Conservation (phyloP, 1,140 invertebrate genomes). For the Rhagoletis pomonella region DNA sequence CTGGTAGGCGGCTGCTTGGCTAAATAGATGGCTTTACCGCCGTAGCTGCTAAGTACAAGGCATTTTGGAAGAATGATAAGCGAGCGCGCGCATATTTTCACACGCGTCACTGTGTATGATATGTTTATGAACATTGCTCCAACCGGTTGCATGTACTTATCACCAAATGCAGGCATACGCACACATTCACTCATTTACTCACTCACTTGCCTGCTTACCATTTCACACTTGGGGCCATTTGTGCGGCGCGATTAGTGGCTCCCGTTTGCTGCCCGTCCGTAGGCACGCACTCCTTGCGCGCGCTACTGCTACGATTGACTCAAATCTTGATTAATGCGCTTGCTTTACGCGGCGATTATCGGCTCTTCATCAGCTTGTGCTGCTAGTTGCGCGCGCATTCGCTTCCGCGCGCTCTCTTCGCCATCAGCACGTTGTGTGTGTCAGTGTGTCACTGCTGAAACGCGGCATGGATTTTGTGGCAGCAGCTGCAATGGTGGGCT, state of each 20-base stretch:
- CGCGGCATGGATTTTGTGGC: background rate
- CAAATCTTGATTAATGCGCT: conserved; percentile 51
- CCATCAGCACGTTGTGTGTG: background rate
- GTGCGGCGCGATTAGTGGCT: background rate
- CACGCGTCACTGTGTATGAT: conserved; percentile 24
- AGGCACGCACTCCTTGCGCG: conserved; percentile 9
- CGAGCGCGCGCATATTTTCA: background rate
- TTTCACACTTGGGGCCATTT: conserved; percentile 19
- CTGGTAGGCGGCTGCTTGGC: background rate
- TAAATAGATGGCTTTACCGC: background rate
- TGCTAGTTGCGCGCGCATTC: background rate
- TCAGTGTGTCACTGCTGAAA: background rate
- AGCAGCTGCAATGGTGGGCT: conserved; percentile 43
- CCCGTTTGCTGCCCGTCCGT: background rate
- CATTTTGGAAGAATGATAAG: background rate
- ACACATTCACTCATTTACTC: background rate
- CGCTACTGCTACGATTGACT: conserved; percentile 44
- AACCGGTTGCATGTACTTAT: conserved; percentile 19
- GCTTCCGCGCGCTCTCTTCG: background rate
- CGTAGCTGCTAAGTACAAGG: conserved; percentile 16
- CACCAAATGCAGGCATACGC: background rate
- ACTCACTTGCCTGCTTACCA: background rate
- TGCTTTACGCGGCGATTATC: conserved; percentile 39
- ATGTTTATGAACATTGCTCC: background rate
- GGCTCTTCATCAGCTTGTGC: conserved; percentile 36